Evolutionary conservation across 2,888 invertebrate genomes (phyloP), one percentile per base, ranked within the genome.

Genomic region (Drosophila histrio): DNA sequence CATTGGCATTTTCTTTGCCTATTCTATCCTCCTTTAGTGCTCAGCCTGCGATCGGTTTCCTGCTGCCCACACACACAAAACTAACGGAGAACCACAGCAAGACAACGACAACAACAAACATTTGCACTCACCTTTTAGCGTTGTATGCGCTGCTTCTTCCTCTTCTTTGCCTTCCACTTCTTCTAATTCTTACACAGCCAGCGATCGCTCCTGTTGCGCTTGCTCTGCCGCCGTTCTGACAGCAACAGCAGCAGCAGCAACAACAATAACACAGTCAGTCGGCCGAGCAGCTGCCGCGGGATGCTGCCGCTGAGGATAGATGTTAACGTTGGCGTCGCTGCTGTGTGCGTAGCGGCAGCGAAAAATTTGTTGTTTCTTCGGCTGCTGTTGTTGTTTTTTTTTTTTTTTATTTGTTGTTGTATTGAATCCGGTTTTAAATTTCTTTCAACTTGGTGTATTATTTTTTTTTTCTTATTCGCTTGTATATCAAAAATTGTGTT

Each of bases 361-460:
- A 22, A 15, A 21, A 30, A 53, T 58, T 68, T 53, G 32, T 69
- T 64, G 56, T 59, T 72, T 46, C 36, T 63, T 64, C 57, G 61
- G 64, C 39, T 63, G 44, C 11, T 57, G 26, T 19, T 52, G 21
- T 6, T 67, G 26, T 6, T 59, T 24, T 21, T 58, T 50, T 39
- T 64, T 38, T 59, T 24, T 21, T 58, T 50, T 39, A 62, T 38
- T 54, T 62, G 63, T 60, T 62, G 74, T 60, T 58, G 72, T 72
- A 64, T 79, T 67, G 72, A 87, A 87, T 84, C 83, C 83, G 83
- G 85, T 84, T 84, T 84, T 74, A 64, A 87, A 77, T 84, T 87
- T 84, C 79, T 85, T 81, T 84, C 62, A 71, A 77, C 71, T 82
- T 81, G 70, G 76, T 73, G 49, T 39, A 26, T 8, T 53, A 41